A percentile compares a stretch with the other conserved stretches of the same genome.
These are phyloP conservation scores for Agapornis canus DNA, from an alignment of 2,797 vertebrate genomes.

Conservation along the genomic window DNA sequence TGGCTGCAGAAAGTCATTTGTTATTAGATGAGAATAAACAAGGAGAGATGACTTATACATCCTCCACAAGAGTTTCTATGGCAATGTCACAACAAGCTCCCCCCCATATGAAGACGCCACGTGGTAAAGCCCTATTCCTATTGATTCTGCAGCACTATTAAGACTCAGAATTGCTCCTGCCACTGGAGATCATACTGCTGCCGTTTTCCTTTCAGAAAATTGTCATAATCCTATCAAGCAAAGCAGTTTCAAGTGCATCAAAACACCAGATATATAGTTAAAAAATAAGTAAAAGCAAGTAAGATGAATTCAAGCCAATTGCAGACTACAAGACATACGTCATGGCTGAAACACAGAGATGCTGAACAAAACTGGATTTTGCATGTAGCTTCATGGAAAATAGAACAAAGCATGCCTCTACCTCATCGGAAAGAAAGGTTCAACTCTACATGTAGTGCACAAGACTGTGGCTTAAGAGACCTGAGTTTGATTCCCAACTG, in stretches of 20 bases:
- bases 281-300: neutral
- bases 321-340: neutral
- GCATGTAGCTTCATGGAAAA: neutral
- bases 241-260: neutral
- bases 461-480: neutral
- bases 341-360: neutral
- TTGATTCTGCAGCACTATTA: slow-evolving; percentile 27
- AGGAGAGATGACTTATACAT: neutral
- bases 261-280: neutral
- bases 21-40: slow-evolving; percentile 48
- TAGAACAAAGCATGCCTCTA: neutral
- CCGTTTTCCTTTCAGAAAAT: slow-evolving; percentile 24
- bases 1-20: slow-evolving; percentile 13
- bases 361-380: neutral
- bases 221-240: neutral
- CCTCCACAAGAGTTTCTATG: slow-evolving; percentile 48
- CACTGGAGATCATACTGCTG: neutral
- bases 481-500: neutral
- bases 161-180: neutral
- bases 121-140: slow-evolving; percentile 12
- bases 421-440: neutral
- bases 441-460: neutral
- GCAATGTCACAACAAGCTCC: slow-evolving; percentile 45
- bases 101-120: neutral
- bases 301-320: neutral